These are phyloP conservation scores for Acleris cristana DNA, from an alignment of 2,888 invertebrate genomes.

Conservation along the genomic window DNA sequence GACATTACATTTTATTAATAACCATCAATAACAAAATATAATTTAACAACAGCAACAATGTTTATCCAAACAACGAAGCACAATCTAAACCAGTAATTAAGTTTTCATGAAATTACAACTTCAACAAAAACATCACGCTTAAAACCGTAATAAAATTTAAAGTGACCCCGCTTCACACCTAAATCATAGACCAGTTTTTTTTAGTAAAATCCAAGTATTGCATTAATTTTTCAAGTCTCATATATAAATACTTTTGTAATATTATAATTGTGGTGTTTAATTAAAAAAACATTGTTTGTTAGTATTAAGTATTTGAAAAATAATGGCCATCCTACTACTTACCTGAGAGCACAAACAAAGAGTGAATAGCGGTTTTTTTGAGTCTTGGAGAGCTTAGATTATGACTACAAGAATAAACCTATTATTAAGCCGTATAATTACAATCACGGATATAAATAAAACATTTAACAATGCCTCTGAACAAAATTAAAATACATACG, in stretches of 20 bases:
- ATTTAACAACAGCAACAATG: neutral
- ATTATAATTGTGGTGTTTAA: too few species aligned
- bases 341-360: neutral
- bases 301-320: neutral
- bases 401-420: neutral
- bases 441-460: too few species aligned
- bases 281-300: too few species aligned
- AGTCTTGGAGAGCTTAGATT: neutral
- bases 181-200: too few species aligned
- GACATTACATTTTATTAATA: too few species aligned
- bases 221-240: neutral
- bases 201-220: too few species aligned
- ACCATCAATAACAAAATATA: neutral
- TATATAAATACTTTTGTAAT: neutral
- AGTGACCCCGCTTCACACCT: neutral
- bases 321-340: conserved; percentile 14
- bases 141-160: conserved; percentile 2
- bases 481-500: too few species aligned
- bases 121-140: conserved; percentile 4
- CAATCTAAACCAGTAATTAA: conserved; percentile 13
- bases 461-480: too few species aligned
- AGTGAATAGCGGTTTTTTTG: neutral
- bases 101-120: conserved; percentile 14
- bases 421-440: too few species aligned
- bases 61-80: neutral